phyloP scores from a whole-genome alignment of 2,888 invertebrate species.

The Agonopterix alstromeriana region DNA sequence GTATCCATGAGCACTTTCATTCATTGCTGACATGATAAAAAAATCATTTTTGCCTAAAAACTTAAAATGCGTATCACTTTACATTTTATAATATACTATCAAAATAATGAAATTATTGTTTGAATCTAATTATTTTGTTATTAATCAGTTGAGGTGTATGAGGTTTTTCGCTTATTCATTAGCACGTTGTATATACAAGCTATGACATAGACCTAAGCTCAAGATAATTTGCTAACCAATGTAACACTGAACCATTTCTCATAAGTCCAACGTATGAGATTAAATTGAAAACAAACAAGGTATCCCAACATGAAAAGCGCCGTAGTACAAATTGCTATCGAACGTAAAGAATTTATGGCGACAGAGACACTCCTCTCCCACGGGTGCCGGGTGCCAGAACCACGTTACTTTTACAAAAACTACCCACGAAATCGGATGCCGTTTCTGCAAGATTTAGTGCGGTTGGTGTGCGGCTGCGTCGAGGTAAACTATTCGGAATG shows the following conservation, averaged over 20 bases:
- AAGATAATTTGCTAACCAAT: neutral
- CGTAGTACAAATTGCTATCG: constrained; percentile 21
- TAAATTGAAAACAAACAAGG: too few relatives aligned
- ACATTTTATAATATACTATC: too few relatives aligned
- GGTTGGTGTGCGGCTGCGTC: constrained; percentile 3
- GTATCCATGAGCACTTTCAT: too few relatives aligned
- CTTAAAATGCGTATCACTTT: too few relatives aligned
- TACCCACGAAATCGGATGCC: constrained; percentile 7
- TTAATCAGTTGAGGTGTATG: too few relatives aligned
- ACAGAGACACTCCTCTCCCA: constrained; percentile 18
- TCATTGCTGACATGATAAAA: too few relatives aligned
- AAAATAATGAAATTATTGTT: too few relatives aligned
- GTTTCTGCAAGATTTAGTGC: constrained; percentile 17
- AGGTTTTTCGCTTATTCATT: too few relatives aligned
- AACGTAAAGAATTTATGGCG: constrained; percentile 29
- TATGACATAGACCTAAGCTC: too few relatives aligned
- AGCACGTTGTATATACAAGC: too few relatives aligned
- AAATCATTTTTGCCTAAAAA: too few relatives aligned
- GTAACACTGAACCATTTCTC: neutral
- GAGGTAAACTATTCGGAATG: constrained; percentile 10
- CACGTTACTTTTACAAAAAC: constrained; percentile 12
- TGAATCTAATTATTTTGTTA: too few relatives aligned
- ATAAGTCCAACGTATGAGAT: neutral
- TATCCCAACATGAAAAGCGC: constrained; percentile 1
- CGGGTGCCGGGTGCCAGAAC: constrained; percentile 1